Conservation (phyloP, 2,888 invertebrate genomes). For the Cantharis flavilabris region DNA sequence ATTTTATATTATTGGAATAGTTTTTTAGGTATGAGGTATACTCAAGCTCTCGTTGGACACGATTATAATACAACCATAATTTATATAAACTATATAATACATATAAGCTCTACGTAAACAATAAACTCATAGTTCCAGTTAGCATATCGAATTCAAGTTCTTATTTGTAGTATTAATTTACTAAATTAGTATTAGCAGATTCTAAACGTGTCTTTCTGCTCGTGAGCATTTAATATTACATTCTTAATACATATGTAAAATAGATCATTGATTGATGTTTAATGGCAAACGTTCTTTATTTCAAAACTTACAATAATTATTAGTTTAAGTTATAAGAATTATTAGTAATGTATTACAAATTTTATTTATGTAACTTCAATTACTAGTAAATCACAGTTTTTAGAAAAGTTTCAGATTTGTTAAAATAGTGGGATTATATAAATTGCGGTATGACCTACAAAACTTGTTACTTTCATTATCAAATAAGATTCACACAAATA, state of each 20-base stretch:
- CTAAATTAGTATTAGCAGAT: no score
- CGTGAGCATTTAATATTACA: background rate
- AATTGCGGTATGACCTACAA: background rate
- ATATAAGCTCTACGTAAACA: no score
- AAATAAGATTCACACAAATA: slow-evolving; percentile 11
- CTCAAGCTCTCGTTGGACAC: no score
- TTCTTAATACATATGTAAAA: background rate
- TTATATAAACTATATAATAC: no score
- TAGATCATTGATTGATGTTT: background rate
- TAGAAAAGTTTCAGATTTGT: background rate
- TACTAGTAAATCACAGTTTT: background rate
- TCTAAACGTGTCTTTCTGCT: background rate
- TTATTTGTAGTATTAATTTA: no score
- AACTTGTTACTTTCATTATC: slow-evolving; percentile 18
- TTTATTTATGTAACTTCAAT: background rate
- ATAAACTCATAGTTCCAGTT: no score
- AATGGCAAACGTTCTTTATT: background rate
- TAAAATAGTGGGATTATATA: background rate
- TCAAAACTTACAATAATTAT: background rate
- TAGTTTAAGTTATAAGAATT: background rate
- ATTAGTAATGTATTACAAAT: background rate
- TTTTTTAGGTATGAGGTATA: no score
- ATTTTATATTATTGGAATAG: no score
- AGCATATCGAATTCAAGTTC: no score
- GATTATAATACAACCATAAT: no score